phyloP scores from a whole-genome alignment of 2,888 invertebrate species.

The Linnaemya vulpina region DNA sequence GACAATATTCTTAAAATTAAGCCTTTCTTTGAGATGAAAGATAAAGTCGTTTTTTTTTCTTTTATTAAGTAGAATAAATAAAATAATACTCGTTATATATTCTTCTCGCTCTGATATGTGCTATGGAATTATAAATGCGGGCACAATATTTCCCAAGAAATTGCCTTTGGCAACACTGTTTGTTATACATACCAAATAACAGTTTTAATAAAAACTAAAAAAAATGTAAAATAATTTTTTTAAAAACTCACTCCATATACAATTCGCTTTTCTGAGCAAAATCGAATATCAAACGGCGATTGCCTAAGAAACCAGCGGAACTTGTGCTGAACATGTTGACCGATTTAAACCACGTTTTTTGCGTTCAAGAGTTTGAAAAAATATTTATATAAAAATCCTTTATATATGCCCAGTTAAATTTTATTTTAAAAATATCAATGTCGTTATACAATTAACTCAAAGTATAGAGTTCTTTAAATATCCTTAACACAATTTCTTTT shows the following conservation, averaged over 20 bases:
- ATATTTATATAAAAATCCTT: constrained; percentile 23
- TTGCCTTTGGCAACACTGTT: neutral
- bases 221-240: too few species aligned
- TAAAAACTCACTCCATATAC: constrained; percentile 80
- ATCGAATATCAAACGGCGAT: constrained; percentile 82
- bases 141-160: neutral
- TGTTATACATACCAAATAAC: neutral
- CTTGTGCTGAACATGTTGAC: constrained; percentile 77
- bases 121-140: neutral
- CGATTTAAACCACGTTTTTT: constrained; percentile 22
- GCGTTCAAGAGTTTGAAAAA: constrained; percentile 16
- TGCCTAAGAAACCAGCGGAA: constrained; percentile 79
- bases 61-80: too few species aligned
- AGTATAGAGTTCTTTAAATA: constrained; percentile 33
- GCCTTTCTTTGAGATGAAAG: neutral
- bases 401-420: constrained; percentile 42
- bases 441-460: constrained; percentile 40
- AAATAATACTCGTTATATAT: neutral
- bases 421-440: constrained; percentile 10
- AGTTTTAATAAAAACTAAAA: neutral
- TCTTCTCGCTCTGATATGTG: neutral
- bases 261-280: constrained; percentile 81
- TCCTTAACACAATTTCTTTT: constrained; percentile 32
- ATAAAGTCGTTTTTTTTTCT: too few species aligned
- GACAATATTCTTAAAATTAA: neutral